Percentiles rank a stretch among this genome's conserved stretches.
Evolutionary conservation across 2,797 vertebrate genomes (phyloP).

Genomic region (Gymnopithys bicolor): DNA sequence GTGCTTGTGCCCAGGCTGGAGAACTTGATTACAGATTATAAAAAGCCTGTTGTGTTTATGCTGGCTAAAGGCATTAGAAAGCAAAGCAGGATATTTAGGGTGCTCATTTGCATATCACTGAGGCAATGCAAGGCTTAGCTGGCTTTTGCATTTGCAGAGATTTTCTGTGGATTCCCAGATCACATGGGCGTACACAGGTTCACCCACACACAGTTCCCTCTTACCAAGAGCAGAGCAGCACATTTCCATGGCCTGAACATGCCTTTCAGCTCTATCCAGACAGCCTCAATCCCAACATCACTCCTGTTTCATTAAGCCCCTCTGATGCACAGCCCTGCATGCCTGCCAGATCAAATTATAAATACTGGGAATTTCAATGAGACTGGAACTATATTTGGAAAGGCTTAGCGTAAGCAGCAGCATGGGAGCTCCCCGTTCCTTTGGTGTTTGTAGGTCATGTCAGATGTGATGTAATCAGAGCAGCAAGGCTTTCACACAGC

Average conservation of each 20-base stretch:
- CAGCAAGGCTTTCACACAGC: slow-evolving; percentile 53
- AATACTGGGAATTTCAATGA: slow-evolving; percentile 69
- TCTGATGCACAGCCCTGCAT: slow-evolving; percentile 62
- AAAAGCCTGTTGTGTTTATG: slow-evolving; percentile 44
- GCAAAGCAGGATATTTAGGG: slow-evolving; percentile 58
- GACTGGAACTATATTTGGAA: slow-evolving; percentile 74
- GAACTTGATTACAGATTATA: slow-evolving; percentile 33
- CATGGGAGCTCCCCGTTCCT: slow-evolving; percentile 66
- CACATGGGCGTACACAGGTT: slow-evolving; percentile 26
- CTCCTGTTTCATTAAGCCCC: slow-evolving; percentile 61
- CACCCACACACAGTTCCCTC: neutral
- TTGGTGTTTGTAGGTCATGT: slow-evolving; percentile 73
- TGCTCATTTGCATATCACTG: slow-evolving; percentile 52
- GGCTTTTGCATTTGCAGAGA: slow-evolving; percentile 32
- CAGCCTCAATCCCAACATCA: slow-evolving; percentile 51
- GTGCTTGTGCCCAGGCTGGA: neutral
- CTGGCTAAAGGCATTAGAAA: slow-evolving; percentile 53
- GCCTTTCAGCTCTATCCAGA: slow-evolving; percentile 31
- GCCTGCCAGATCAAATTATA: slow-evolving; percentile 73
- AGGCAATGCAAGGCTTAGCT: slow-evolving; percentile 48
- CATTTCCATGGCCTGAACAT: slow-evolving; percentile 8
- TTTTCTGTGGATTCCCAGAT: slow-evolving; percentile 33
- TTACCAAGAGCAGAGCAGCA: neutral
- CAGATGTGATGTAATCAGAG: slow-evolving; percentile 69
- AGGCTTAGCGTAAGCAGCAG: slow-evolving; percentile 67